Evolutionary conservation across 2,888 invertebrate genomes (phyloP).

Genomic region (Drosophila buzzatii): DNA sequence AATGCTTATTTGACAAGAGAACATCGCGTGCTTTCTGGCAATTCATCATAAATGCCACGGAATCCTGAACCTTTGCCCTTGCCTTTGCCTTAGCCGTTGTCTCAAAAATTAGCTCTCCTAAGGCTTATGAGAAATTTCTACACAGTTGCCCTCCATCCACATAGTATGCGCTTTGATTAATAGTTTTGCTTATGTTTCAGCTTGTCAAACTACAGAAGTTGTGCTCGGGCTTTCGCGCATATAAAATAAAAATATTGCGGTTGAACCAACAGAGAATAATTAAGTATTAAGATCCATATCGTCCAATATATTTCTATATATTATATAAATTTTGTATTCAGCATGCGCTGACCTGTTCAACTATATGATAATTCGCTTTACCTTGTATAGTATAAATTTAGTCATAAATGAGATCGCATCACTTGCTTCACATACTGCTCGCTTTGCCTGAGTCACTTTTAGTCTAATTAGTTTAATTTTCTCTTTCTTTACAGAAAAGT

Average conservation of each 20-base stretch:
- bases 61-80: neutral
- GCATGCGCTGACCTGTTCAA: too few relatives aligned
- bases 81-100: neutral
- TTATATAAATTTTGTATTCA: too few relatives aligned
- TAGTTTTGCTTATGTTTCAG: slow-evolving; percentile 11
- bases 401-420: too few relatives aligned
- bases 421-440: neutral
- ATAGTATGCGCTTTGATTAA: slow-evolving; percentile 22
- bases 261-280: neutral
- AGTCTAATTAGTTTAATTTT: neutral
- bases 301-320: neutral
- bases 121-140: neutral
- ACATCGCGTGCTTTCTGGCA: slow-evolving; percentile 27
- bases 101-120: slow-evolving; percentile 4
- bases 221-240: neutral
- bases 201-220: slow-evolving; percentile 24
- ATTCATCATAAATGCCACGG: slow-evolving; percentile 38
- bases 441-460: neutral
- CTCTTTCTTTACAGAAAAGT: neutral
- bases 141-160: neutral
- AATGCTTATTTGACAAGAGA: slow-evolving; percentile 23
- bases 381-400: too few relatives aligned
- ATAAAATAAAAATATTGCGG: neutral
- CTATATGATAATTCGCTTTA: too few relatives aligned
- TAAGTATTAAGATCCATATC: neutral